Evolutionary conservation across 2,888 invertebrate genomes (phyloP).

Genomic region (Drosophila austrosaltans): DNA sequence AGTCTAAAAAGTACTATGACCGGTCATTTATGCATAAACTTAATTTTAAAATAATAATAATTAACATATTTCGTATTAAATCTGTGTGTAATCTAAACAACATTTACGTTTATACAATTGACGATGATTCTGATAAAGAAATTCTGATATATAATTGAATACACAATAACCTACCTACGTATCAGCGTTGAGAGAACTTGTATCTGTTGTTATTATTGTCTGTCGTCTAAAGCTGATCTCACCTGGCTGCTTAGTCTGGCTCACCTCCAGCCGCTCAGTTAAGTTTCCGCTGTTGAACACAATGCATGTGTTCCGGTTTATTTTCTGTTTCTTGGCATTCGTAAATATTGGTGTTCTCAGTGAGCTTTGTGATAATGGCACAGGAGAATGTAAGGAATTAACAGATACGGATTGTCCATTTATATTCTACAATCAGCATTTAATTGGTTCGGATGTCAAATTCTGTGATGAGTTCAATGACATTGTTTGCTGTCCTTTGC

Average conservation of each 20-base stretch:
- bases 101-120: not conserved
- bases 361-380: conserved; percentile 63
- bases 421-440: conserved; percentile 60
- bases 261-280: conserved; percentile 45
- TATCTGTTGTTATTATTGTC: conserved; percentile 1
- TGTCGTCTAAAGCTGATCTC: not conserved
- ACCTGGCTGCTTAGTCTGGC: conserved; percentile 15
- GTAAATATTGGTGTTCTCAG: conserved; percentile 5
- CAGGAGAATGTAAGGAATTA: conserved; percentile 64
- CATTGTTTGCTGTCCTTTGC: conserved; percentile 65
- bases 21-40: conserved; percentile 8
- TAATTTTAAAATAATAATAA: conserved; percentile 34
- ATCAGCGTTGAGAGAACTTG: not conserved
- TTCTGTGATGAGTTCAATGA: conserved; percentile 70
- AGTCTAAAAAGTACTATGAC: not conserved
- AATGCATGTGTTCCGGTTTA: conserved; percentile 12
- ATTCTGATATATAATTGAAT: not conserved
- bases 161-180: not conserved
- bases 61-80: conserved; percentile 1
- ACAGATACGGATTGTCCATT: conserved; percentile 59
- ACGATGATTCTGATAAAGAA: not conserved
- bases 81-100: not conserved
- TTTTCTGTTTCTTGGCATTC: not conserved
- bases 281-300: conserved; percentile 4
- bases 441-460: conserved; percentile 54